Percentiles rank a stretch among this genome's conserved stretches.
Conservation (phyloP, 2,888 invertebrate genomes). For the Melipona beecheii region DNA sequence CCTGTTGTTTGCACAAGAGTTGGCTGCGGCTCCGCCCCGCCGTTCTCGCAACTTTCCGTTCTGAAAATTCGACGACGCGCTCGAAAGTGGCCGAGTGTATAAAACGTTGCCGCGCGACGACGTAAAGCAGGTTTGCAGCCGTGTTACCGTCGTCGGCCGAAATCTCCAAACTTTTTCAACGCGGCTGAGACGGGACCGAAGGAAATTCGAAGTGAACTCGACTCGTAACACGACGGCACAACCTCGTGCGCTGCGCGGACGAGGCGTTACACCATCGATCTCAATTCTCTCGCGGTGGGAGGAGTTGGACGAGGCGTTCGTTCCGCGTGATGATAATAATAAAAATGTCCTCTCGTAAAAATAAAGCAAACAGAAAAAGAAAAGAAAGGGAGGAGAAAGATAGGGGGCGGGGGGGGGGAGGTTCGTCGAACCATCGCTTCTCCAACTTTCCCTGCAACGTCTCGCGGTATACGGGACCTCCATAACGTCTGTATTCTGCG, state of each 20-base stretch:
- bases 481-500: slow-evolving; percentile 61
- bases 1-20: background rate
- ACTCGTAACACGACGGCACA: slow-evolving; percentile 2
- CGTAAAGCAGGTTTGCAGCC: slow-evolving; percentile 14
- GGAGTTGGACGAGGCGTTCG: slow-evolving; percentile 22
- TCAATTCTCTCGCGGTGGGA: slow-evolving; percentile 41
- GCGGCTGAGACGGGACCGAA: too few species aligned
- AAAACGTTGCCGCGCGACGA: background rate
- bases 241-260: slow-evolving; percentile 28
- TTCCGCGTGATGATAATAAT: slow-evolving; percentile 44
- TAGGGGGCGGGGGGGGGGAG: background rate
- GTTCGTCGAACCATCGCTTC: slow-evolving; percentile 25
- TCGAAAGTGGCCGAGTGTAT: background rate
- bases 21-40: background rate
- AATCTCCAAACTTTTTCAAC: slow-evolving; percentile 24
- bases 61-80: background rate
- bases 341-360: slow-evolving; percentile 49
- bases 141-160: background rate
- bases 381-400: background rate
- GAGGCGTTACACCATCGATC: slow-evolving; percentile 55
- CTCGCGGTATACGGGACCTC: slow-evolving; percentile 41
- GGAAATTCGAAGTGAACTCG: slow-evolving; percentile 24
- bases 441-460: slow-evolving; percentile 32
- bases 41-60: background rate
- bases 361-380: background rate